Conservation (phyloP, 1,140 invertebrate genomes). For the Palaemon carinicauda region DNA sequence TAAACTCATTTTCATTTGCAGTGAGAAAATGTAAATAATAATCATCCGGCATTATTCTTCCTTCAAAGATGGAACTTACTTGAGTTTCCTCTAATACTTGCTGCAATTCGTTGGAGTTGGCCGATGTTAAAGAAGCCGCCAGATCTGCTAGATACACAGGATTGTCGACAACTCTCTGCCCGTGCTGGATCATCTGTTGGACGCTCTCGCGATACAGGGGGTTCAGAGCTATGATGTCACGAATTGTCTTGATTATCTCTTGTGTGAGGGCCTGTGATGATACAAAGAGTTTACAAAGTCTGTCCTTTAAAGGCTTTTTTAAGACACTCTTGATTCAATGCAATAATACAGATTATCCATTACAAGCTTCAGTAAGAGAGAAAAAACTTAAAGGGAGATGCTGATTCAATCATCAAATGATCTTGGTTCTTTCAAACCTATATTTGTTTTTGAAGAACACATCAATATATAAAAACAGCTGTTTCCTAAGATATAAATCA, state of each 20-base stretch:
- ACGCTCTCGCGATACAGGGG: slow-evolving; percentile 83
- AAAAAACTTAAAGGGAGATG: too few relatives aligned
- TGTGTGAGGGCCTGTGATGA: slow-evolving; percentile 82
- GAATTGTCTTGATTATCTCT: slow-evolving; percentile 97
- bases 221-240: slow-evolving; percentile 96
- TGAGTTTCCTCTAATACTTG: slow-evolving; percentile 94
- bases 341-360: too few relatives aligned
- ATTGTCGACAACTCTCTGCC: slow-evolving; percentile 95
- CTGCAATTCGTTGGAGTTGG: slow-evolving; percentile 91
- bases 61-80: slow-evolving; percentile 70
- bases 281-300: too few relatives aligned
- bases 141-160: slow-evolving; percentile 98
- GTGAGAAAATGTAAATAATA: not conserved
- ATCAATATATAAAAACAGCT: too few relatives aligned
- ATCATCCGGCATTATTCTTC: not conserved
- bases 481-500: too few relatives aligned
- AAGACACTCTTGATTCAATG: too few relatives aligned
- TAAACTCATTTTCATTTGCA: not conserved
- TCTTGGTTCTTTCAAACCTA: too few relatives aligned
- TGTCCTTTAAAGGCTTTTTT: too few relatives aligned
- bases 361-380: too few relatives aligned
- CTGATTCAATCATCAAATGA: too few relatives aligned
- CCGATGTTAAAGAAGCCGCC: slow-evolving; percentile 93
- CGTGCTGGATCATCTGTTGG: slow-evolving; percentile 94
- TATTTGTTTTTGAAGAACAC: too few relatives aligned